These are phyloP conservation scores for Varroa destructor DNA, from an alignment of 1,140 invertebrate species.

Conservation along the genomic window DNA sequence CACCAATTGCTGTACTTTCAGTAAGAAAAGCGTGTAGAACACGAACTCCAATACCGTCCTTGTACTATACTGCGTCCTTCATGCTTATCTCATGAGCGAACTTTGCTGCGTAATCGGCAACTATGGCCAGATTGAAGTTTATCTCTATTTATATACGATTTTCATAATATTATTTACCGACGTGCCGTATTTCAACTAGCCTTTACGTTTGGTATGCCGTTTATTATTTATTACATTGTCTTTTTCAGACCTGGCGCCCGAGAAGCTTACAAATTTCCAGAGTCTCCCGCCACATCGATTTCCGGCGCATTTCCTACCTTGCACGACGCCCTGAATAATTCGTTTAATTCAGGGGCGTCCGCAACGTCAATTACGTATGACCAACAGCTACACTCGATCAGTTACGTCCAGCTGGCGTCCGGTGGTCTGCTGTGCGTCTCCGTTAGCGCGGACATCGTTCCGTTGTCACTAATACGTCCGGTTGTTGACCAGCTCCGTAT, in stretches of 20 bases:
- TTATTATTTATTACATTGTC: background rate
- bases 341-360: constrained; percentile 19
- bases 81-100: background rate
- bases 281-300: background rate
- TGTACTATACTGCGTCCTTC: background rate
- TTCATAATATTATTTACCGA: too few species aligned
- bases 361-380: constrained; percentile 12
- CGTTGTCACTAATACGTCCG: background rate
- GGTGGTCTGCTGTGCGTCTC: constrained; percentile 20
- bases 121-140: background rate
- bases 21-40: background rate
- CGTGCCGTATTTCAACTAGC: too few species aligned
- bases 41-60: background rate
- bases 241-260: constrained; percentile 10
- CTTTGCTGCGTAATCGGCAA: background rate
- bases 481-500: constrained; percentile 7
- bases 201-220: too few species aligned
- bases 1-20: constrained; percentile 18
- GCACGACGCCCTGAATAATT: constrained; percentile 18
- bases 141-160: too few species aligned
- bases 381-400: background rate
- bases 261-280: constrained; percentile 18
- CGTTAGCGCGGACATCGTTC: constrained; percentile 3
- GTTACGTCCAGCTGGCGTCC: background rate
- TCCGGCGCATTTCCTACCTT: constrained; percentile 15